Evolutionary conservation across 2,888 invertebrate genomes (phyloP), one percentile per base, ranked within the genome.

Genomic region (Diarsia mendica): DNA sequence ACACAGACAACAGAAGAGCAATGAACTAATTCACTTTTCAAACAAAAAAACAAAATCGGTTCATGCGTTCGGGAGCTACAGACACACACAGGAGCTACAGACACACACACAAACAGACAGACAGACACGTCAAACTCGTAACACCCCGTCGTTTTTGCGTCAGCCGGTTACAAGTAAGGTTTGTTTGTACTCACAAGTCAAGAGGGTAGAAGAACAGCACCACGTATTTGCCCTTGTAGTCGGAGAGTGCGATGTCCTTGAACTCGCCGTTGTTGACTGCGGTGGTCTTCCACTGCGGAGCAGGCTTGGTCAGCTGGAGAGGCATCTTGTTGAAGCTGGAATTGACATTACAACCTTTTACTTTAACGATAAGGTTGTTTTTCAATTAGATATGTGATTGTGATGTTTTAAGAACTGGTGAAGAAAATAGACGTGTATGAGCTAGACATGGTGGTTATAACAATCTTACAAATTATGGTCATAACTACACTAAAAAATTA

Each of bases 161-260:
- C 6, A 4, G 39, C 5, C 28, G 39, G 39, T 39, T 39, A 39
- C 69, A 13, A n/a, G 15, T 9, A 10, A 10, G n/a, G 3, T n/a
- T 39, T 48, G 3, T n/a, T 39, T 48, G 15, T 90, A 97, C 98
- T 98, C 93, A 98, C 98, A 99, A 99, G 92, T 99, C 99, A 73
- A 98, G 95, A 0, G 99, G 99, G 90, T 99, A 99, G 97, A 99
- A 99, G 97, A 99, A 99, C n/a, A 99, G 94, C 18, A 99, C 98
- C 6, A 99, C 97, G 90, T 99, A 99, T 98, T 99, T 98, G 85
- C 98, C 99, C 92, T 97, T 97, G 96, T 97, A 99, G 93, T 98
- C 98, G 0, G 97, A 91, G 67, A 98, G 96, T 20, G 97, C 96
- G 85, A 99, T 97, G 78, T 98, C 98, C 94, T 98, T 98, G 96